These are phyloP conservation scores for Lycopodina hypogea DNA, from an alignment of 37 sponge, comb jelly and placozoan genomes.

Conservation along the genomic window DNA sequence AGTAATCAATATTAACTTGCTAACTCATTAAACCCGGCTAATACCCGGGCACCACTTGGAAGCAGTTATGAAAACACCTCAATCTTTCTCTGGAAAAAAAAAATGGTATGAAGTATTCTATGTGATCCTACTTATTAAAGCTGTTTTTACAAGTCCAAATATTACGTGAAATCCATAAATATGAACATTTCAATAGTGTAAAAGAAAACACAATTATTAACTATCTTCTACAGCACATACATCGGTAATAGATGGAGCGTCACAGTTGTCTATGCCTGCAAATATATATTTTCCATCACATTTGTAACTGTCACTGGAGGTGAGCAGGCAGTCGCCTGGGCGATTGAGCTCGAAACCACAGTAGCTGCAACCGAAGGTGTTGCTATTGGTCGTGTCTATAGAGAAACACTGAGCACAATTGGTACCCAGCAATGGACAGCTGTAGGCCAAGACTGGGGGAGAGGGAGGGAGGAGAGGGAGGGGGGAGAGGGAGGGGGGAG, in stretches of 20 bases:
- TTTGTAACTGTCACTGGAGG: background rate
- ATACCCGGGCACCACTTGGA: too few relatives aligned
- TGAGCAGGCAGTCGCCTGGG: background rate
- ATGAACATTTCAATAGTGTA: too few relatives aligned
- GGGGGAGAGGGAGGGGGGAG: background rate
- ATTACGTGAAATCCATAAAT: too few relatives aligned
- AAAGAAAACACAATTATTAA: too few relatives aligned
- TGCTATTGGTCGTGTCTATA: background rate
- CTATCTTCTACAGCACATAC: background rate
- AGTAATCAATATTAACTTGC: too few relatives aligned
- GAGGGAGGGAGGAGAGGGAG: background rate
- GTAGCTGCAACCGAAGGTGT: slow-evolving; percentile 56
- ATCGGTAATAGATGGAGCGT: slow-evolving; percentile 7
- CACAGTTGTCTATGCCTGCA: background rate
- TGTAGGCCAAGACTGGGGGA: slow-evolving; percentile 68
- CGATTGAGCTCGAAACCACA: slow-evolving; percentile 15
- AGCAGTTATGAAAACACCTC: too few relatives aligned
- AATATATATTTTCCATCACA: background rate
- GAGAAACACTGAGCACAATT: slow-evolving; percentile 86
- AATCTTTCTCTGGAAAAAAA: too few relatives aligned
- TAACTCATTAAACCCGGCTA: too few relatives aligned
- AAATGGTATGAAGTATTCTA: too few relatives aligned
- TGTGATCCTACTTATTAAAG: too few relatives aligned
- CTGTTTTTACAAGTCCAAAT: too few relatives aligned
- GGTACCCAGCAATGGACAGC: slow-evolving; percentile 62